Evolutionary conservation across 2,797 vertebrate genomes (phyloP).

Genomic region (Phyllotis vaccarum): DNA sequence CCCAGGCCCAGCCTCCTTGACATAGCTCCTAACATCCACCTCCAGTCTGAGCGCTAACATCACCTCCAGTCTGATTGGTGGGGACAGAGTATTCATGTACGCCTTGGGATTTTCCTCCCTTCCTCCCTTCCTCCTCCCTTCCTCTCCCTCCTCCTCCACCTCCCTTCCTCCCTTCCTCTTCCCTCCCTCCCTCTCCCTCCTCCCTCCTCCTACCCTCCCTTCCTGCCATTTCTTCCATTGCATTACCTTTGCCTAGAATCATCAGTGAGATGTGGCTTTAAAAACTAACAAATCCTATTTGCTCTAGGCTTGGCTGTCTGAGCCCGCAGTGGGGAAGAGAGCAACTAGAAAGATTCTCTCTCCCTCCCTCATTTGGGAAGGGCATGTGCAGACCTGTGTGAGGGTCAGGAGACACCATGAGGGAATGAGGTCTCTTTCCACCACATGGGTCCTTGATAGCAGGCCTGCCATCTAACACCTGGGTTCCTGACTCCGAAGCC

Average conservation of each 20-base stretch:
- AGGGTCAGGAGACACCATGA: neutral
- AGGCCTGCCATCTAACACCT: no score
- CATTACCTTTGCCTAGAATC: neutral
- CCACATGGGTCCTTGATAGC: neutral
- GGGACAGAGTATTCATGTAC: neutral
- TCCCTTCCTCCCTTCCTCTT: neutral
- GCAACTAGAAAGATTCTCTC: neutral
- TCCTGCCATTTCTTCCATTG: neutral
- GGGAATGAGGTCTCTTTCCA: neutral
- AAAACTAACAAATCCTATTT: constrained; percentile 44
- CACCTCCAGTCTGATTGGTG: neutral
- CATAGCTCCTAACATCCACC: neutral
- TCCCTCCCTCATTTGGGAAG: neutral
- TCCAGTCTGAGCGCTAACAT: neutral
- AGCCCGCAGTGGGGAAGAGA: neutral
- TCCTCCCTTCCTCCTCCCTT: neutral
- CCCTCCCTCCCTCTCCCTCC: no score
- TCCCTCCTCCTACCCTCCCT: neutral
- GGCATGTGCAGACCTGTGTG: neutral
- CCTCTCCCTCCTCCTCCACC: no score
- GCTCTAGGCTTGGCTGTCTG: neutral
- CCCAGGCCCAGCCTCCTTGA: neutral
- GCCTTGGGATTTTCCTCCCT: neutral
- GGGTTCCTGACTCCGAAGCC: neutral
- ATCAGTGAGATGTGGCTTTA: constrained; percentile 26